Conservation (phyloP, 2,888 invertebrate species). For the Rotaria magnacalcarata region DNA sequence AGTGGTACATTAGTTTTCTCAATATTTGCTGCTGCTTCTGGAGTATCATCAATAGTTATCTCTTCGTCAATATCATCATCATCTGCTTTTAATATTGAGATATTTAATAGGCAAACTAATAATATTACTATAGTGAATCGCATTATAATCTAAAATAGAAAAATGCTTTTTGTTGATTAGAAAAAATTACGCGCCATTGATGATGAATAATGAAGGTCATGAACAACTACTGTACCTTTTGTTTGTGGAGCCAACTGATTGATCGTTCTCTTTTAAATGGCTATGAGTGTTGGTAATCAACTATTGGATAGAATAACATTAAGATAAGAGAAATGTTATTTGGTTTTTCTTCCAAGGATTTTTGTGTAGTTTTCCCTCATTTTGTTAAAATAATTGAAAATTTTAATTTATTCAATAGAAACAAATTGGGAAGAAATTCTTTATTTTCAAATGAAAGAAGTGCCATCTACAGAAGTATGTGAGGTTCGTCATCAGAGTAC, state of each 20-base stretch:
- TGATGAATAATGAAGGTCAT: background rate
- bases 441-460: background rate
- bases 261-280: background rate
- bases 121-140: background rate
- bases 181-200: background rate
- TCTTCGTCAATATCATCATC: background rate
- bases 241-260: background rate
- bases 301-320: conserved; percentile 22
- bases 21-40: background rate
- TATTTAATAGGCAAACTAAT: background rate
- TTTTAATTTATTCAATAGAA: background rate
- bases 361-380: background rate
- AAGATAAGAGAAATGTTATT: background rate
- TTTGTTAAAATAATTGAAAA: background rate
- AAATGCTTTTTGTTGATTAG: background rate
- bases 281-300: background rate
- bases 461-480: background rate
- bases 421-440: background rate
- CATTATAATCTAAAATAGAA: background rate
- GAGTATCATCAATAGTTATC: background rate
- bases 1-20: background rate
- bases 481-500: background rate
- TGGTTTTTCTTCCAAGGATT: background rate
- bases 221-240: background rate
- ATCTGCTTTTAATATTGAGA: background rate